Percentiles rank a stretch among this genome's conserved stretches.
Conservation (phyloP, 2,113 vertebrate species). For the Oceanodroma tethys region DNA sequence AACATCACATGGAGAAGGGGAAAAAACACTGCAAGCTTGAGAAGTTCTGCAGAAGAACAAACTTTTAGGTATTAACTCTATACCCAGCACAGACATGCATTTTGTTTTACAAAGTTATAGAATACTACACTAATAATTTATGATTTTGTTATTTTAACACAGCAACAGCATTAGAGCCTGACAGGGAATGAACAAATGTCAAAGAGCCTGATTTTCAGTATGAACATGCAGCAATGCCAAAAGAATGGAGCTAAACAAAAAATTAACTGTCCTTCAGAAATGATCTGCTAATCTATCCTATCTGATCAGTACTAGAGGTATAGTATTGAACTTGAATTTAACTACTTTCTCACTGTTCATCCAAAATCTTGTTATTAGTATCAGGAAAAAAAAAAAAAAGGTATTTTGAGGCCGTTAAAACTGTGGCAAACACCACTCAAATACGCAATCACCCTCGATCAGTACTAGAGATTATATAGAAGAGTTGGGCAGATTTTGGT, state of each 20-base stretch:
- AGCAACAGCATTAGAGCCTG: background rate
- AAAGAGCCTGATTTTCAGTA: background rate
- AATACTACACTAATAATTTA: background rate
- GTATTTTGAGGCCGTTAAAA: background rate
- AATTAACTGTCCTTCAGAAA: background rate
- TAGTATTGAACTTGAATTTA: background rate
- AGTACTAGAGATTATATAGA: background rate
- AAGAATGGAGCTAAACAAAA: background rate
- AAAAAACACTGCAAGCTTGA: background rate
- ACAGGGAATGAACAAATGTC: background rate
- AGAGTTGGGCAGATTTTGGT: background rate
- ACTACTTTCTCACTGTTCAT: background rate
- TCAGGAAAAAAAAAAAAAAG: too few relatives aligned
- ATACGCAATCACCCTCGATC: rapidly evolving
- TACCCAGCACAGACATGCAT: background rate
- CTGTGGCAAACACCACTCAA: background rate
- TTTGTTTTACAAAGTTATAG: background rate
- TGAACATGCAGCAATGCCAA: background rate
- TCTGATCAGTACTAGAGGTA: background rate
- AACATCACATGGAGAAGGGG: background rate
- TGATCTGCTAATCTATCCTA: background rate
- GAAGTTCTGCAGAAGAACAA: background rate
- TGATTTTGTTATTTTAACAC: background rate
- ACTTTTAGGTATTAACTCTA: background rate
- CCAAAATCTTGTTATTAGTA: background rate